Percentiles rank a stretch among this genome's conserved stretches.
Evolutionary conservation across 2,113 vertebrate genomes (phyloP).

Genomic region (Garra rufa): DNA sequence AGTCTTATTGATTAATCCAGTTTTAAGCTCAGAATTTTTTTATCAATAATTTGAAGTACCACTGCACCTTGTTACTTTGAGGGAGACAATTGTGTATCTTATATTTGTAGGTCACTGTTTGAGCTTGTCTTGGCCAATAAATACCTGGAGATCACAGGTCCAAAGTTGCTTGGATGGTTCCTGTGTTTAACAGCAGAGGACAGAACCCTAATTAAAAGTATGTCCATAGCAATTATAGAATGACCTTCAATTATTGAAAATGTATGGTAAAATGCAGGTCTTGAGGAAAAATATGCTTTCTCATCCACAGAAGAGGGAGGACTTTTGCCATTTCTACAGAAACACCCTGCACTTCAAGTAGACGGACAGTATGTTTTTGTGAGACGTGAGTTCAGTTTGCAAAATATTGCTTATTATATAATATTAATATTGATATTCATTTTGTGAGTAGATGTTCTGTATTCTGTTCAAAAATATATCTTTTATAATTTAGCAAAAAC

Average conservation of each 20-base stretch:
- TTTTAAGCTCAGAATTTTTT: neutral
- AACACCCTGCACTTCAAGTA: constrained; percentile 69
- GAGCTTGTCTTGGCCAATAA: constrained; percentile 57
- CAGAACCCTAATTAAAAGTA: constrained; percentile 66
- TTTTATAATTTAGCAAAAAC: constrained; percentile 28
- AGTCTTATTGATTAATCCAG: neutral
- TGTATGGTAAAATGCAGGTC: neutral
- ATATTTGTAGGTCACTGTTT: constrained; percentile 62
- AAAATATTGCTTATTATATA: neutral
- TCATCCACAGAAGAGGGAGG: constrained; percentile 69
- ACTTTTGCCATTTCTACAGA: constrained; percentile 63
- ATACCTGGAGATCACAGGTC: constrained; percentile 59
- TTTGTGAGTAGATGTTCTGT: neutral
- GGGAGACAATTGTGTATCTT: neutral
- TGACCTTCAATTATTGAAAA: neutral
- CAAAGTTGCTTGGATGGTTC: constrained; percentile 68
- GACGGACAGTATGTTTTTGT: constrained; percentile 55
- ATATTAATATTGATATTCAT: neutral
- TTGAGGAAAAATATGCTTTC: neutral
- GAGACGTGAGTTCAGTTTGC: constrained; percentile 63
- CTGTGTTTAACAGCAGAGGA: constrained; percentile 59
- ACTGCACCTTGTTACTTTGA: neutral
- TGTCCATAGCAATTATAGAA: neutral
- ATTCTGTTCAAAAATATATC: neutral
- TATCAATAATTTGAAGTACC: neutral